Evolutionary conservation across 2,888 invertebrate species (phyloP).

Genomic region (Oeneis ivallda): DNA sequence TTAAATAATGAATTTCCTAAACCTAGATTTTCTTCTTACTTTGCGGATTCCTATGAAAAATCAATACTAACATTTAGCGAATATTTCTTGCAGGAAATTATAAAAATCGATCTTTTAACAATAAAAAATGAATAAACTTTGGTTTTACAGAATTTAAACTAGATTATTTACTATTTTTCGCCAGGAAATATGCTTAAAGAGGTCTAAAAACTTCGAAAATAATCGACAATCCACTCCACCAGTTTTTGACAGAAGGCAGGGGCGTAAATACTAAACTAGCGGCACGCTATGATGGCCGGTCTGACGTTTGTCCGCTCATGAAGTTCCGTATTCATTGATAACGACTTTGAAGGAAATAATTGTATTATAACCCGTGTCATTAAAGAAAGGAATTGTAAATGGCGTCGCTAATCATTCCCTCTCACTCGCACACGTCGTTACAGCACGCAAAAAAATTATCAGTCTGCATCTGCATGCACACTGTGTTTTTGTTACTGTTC

Average conservation of each 20-base stretch:
- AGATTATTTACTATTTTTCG: not conserved
- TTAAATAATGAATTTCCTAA: slow-evolving; percentile 8
- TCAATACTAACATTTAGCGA: slow-evolving; percentile 47
- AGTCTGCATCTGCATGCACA: no score
- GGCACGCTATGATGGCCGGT: no score
- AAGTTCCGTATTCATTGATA: no score
- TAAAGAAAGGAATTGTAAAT: no score
- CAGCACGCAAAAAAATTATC: no score
- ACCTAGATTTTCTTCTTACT: slow-evolving; percentile 16
- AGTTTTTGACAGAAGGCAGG: slow-evolving; percentile 11
- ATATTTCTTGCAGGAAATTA: not conserved
- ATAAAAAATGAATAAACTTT: not conserved
- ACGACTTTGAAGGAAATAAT: no score
- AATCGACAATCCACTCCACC: not conserved
- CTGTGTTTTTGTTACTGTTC: no score
- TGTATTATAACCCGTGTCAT: no score
- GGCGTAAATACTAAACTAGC: no score
- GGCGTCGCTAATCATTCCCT: no score
- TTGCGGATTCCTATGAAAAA: slow-evolving; percentile 49
- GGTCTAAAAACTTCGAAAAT: not conserved
- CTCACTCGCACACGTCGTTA: no score
- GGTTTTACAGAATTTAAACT: not conserved
- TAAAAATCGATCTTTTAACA: not conserved
- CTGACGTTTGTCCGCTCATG: no score
- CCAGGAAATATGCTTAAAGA: not conserved